These are phyloP conservation scores for Horisme vitalbata DNA, from an alignment of 2,888 invertebrate species.

Conservation along the genomic window DNA sequence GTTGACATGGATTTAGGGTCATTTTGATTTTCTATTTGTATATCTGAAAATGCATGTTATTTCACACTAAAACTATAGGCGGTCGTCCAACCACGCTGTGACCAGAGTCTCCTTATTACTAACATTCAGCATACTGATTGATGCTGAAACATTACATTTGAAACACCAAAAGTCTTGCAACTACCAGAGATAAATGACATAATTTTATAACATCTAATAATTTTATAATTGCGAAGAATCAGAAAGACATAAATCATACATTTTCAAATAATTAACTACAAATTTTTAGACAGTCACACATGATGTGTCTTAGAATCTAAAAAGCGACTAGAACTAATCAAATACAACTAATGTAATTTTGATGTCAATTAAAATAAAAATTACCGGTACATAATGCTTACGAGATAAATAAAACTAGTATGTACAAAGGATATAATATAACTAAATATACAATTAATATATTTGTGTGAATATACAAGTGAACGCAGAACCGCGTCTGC, in stretches of 20 bases:
- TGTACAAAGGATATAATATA: slow-evolving; percentile 49
- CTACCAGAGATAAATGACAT: slow-evolving; percentile 1
- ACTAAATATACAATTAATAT: slow-evolving; percentile 13
- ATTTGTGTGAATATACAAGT: slow-evolving; percentile 14
- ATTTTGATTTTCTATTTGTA: slow-evolving; percentile 3
- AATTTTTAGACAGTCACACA: slow-evolving; percentile 17
- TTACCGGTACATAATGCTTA: slow-evolving; percentile 35
- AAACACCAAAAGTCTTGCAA: not conserved
- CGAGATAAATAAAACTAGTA: slow-evolving; percentile 53
- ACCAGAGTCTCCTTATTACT: slow-evolving; percentile 66
- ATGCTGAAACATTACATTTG: not conserved
- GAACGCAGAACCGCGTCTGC: slow-evolving; percentile 4
- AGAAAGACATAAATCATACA: slow-evolving; percentile 22
- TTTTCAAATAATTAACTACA: slow-evolving; percentile 38
- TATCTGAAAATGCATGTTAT: slow-evolving; percentile 29
- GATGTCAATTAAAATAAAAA: slow-evolving; percentile 64
- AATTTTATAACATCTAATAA: slow-evolving; percentile 3
- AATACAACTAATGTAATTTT: slow-evolving; percentile 65
- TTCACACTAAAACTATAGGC: slow-evolving; percentile 73
- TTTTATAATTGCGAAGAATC: slow-evolving; percentile 22
- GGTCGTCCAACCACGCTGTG: slow-evolving; percentile 71
- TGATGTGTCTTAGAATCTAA: slow-evolving; percentile 54
- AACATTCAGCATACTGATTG: slow-evolving; percentile 29
- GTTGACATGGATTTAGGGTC: slow-evolving; percentile 24
- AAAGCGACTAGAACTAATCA: slow-evolving; percentile 78